Evolutionary conservation across 2,113 vertebrate genomes (phyloP), one percentile per base, ranked within the genome.

Genomic region (Hemiprocne comata): DNA sequence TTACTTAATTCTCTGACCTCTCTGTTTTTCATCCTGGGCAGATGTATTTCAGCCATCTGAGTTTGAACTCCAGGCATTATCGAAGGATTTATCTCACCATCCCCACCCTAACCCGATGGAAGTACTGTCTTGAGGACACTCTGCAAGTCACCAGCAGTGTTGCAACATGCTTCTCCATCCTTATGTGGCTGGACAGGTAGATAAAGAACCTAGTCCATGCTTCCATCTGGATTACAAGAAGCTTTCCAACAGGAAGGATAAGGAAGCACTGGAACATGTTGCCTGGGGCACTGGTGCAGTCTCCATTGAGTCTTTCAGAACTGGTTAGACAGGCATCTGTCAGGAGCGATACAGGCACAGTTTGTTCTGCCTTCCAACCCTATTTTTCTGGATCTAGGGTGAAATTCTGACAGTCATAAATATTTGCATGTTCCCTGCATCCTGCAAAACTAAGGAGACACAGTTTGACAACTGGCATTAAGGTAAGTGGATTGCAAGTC

Each of bases 321-420:
- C 79, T 55, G 69, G 79, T 92, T 90, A 67, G 79, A 76, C 72
- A 67, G 60, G 42, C 42, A 71, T 61, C 60, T 87, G 42, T 70
- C 55, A 80, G 51, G 64, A 73, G 44, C 3, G 2, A 66, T 42
- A 83, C 2, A 70, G 13, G 17, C 42, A 80, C 53, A 53, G 42
- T 67, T 93, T 6, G 2, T 67, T 89, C n/a, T 96, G 72, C 76
- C 76, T 96, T 94, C 89, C 79, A 93, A 94, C 60, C 34, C 29
- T n/a, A 2, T 80, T 86, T 96, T 93, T 93, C 80, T 66, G 21
- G 50, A 60, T 25, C 28, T 21, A n/a, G 61, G 44, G 34, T 54
- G 34, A 57, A 93, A 86, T 78, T 81, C 53, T 88, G 29, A 67
- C 18, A 71, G 33, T 64, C 48, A 44, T 48, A 44, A 67, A 15